phyloP scores from a whole-genome alignment of 2,797 vertebrate species.

The Sebastes umbrosus region DNA sequence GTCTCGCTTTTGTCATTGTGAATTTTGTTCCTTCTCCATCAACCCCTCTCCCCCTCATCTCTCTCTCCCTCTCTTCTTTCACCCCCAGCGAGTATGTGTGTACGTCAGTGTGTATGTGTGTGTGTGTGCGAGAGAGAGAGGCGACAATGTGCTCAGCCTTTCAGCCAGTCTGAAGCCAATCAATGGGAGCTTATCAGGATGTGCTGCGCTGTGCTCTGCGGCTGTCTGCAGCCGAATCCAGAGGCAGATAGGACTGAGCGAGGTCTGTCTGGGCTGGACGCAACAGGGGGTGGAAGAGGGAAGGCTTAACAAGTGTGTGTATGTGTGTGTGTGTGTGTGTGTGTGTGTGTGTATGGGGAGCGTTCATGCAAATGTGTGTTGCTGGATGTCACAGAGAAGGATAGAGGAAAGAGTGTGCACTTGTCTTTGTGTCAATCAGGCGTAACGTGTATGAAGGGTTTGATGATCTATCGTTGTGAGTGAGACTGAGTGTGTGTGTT shows the following conservation, averaged over 20 bases:
- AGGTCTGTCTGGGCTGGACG: conserved; percentile 53
- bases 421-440: conserved; percentile 33
- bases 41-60: conserved; percentile 7
- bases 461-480: neutral
- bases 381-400: conserved; percentile 6
- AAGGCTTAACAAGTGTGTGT: conserved; percentile 51
- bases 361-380: conserved; percentile 26
- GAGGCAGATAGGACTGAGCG: conserved; percentile 58
- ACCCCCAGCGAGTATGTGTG: neutral
- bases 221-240: conserved; percentile 55
- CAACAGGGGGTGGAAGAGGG: conserved; percentile 54
- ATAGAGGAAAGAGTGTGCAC: neutral
- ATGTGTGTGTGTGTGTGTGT: conserved; percentile 3
- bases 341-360: neutral
- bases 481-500: neutral
- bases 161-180: conserved; percentile 71
- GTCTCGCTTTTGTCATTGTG: conserved; percentile 50
- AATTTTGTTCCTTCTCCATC: conserved; percentile 60
- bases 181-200: conserved; percentile 72
- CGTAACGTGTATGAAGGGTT: neutral
- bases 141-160: conserved; percentile 65
- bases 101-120: neutral
- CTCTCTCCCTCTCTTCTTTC: conserved; percentile 1
- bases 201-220: conserved; percentile 49
- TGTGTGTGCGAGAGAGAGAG: conserved; percentile 5